A percentile compares a stretch with the other conserved stretches of the same genome.
Conservation (phyloP, 2,888 invertebrate species). For the Esperia sulphurella region DNA sequence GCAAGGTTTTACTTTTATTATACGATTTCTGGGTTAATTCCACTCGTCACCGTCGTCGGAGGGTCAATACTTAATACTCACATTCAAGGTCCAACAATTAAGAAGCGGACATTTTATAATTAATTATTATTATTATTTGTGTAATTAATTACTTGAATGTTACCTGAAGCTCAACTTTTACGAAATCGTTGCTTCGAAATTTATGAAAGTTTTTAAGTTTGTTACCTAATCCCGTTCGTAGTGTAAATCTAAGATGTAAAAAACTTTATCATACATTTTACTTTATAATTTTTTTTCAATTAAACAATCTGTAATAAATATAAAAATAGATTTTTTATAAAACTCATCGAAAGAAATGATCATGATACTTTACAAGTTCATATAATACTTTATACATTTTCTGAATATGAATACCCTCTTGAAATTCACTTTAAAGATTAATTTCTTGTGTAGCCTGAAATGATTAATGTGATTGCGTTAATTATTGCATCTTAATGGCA, state of each 20-base stretch:
- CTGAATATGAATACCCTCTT: too few species aligned
- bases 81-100: background rate
- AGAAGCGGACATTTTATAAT: background rate
- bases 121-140: background rate
- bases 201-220: too few species aligned
- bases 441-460: slow-evolving; percentile 1
- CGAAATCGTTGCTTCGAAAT: background rate
- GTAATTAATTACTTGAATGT: background rate
- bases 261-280: too few species aligned
- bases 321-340: too few species aligned
- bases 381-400: too few species aligned
- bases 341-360: too few species aligned
- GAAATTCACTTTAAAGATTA: background rate
- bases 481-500: slow-evolving; percentile 14
- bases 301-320: too few species aligned
- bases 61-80: background rate
- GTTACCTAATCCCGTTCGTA: too few species aligned
- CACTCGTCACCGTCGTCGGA: background rate
- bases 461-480: slow-evolving; percentile 11
- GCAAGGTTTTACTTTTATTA: background rate
- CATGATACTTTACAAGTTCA: too few species aligned
- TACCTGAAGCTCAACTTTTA: background rate
- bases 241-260: too few species aligned
- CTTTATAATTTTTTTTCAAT: too few species aligned
- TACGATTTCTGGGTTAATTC: background rate